Conservation (phyloP, 2,113 vertebrate genomes). For the Oceanodroma tethys region DNA sequence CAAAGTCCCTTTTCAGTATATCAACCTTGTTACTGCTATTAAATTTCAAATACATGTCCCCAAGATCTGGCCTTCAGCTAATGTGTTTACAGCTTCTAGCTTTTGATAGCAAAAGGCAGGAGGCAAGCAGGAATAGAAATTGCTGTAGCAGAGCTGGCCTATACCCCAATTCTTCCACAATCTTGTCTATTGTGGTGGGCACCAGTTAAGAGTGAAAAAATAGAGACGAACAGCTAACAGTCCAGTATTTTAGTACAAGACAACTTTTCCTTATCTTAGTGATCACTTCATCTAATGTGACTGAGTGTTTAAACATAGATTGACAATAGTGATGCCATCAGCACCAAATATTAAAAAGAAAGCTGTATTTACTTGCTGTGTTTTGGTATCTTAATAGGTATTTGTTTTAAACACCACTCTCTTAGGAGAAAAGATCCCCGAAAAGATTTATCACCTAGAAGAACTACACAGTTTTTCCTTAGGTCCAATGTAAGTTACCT, state of each 20-base stretch:
- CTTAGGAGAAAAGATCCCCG: background rate
- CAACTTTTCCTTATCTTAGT: background rate
- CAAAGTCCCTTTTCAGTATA: background rate
- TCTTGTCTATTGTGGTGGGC: background rate
- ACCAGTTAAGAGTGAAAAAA: background rate
- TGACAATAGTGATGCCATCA: background rate
- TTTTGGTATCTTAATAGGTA: background rate
- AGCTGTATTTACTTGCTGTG: background rate
- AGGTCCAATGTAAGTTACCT: background rate
- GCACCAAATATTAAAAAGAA: background rate
- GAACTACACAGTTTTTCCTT: background rate
- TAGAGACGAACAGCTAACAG: background rate
- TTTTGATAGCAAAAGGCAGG: background rate
- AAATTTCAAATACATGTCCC: background rate
- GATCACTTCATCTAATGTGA: background rate
- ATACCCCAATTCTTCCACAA: background rate
- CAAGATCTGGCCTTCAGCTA: background rate
- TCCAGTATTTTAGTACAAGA: background rate
- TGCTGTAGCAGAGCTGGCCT: background rate
- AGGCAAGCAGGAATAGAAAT: background rate
- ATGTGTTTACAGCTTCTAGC: background rate
- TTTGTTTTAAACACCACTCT: background rate
- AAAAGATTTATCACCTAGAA: background rate
- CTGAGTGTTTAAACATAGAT: background rate
- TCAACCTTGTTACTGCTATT: background rate